Evolutionary conservation across 1,140 invertebrate genomes (phyloP), one percentile per base, ranked within the genome.

Genomic region (Pachyrhynchus sulphureomaculatus): DNA sequence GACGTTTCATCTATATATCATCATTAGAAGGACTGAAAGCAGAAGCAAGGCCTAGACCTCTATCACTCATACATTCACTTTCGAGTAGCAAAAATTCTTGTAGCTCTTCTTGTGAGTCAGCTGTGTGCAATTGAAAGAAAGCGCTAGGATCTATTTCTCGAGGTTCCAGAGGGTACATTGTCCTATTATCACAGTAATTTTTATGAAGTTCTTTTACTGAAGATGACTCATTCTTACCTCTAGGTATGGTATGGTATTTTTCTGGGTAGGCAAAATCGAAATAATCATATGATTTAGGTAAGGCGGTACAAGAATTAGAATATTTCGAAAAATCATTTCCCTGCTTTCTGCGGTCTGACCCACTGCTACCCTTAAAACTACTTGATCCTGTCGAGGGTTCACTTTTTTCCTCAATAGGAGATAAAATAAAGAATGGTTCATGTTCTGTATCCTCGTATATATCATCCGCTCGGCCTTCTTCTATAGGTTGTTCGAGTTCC

Each of bases 71-170:
- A 63, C 83, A 87, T 67, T 85, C 79, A 67, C 82, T 86, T 70
- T 86, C 84, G 21, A 86, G 68, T 44, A 86, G 68, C 34, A 87
- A 72, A 76, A 87, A 86, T 72, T 87, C 84, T 66, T 85, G 83
- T 15, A 87, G 72, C 66, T 86, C 84, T 66, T 87, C 83, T 67
- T 83, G 82, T 69, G 82, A 86, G 53, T 85, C 82, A 2, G 80
- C 82, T 6, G 79, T 83, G 56, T 85, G 83, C 4, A 85, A 68
- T 67, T 85, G 83, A 37, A 81, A 79, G 62, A 81, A 85, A 12
- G 74, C 74, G 45, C 80, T 79, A 5, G 83, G 77, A 68, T 85
- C 83, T 17, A 86, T 74, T 75, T 85, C 83, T 61, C 82, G 68
- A 2, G 83, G 83, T 67, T 85, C 82, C 23, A 84, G 65, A 1